Conservation (phyloP, 2,888 invertebrate genomes). For the Drosophila glabriapex region DNA sequence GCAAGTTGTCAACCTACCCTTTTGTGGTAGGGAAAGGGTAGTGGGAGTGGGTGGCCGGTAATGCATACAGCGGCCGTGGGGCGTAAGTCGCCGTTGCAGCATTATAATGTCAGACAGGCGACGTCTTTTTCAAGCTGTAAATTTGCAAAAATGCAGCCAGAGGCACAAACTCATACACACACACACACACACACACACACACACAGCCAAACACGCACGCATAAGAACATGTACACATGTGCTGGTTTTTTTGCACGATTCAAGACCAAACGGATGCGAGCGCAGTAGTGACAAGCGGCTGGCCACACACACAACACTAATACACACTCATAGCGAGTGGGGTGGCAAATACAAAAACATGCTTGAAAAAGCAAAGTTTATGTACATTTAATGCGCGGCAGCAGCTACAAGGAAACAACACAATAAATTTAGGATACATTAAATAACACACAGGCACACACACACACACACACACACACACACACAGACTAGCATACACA, state of each 20-base stretch:
- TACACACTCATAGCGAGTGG: constrained; percentile 20
- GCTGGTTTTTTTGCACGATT: constrained; percentile 64
- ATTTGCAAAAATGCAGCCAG: constrained; percentile 72
- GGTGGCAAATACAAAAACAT: constrained; percentile 25
- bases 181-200: constrained; percentile 30
- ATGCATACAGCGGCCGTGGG: constrained; percentile 57
- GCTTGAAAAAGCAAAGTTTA: constrained; percentile 60
- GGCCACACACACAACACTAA: constrained; percentile 27
- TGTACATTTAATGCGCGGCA: constrained; percentile 73
- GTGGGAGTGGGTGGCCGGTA: constrained; percentile 43
- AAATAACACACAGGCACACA: constrained; percentile 68
- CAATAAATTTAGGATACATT: constrained; percentile 83
- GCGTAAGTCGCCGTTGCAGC: constrained; percentile 69
- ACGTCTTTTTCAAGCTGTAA: constrained; percentile 76
- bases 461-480: constrained; percentile 5
- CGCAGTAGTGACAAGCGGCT: constrained; percentile 58
- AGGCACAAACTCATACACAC: constrained; percentile 38
- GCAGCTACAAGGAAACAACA: constrained; percentile 70
- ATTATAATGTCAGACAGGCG: constrained; percentile 78
- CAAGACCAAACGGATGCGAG: constrained; percentile 74
- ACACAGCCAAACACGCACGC: constrained; percentile 33
- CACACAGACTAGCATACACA: constrained; percentile 5
- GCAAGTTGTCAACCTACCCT: constrained; percentile 8
- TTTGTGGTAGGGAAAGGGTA: neutral
- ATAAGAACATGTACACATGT: constrained; percentile 45